phyloP scores from a whole-genome alignment of 2,888 invertebrate species.

The Polyommatus iphigenia region DNA sequence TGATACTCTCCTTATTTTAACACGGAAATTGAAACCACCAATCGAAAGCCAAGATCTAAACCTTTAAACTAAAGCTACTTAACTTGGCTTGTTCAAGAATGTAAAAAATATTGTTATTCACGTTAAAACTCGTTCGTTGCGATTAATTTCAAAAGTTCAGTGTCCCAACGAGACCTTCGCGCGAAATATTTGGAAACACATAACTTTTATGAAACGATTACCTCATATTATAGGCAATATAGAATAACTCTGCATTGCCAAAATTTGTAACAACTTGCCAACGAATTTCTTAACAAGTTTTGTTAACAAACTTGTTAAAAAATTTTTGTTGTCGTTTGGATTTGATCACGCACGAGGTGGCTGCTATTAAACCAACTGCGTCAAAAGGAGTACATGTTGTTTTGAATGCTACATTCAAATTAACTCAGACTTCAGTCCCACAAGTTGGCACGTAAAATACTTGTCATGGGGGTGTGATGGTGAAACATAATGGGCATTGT shows the following conservation, averaged over 20 bases:
- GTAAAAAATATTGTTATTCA: neutral
- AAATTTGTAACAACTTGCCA: neutral
- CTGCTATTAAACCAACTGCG: too few relatives aligned
- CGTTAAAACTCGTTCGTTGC: too few relatives aligned
- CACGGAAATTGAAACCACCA: neutral
- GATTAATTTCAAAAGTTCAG: slow-evolving; percentile 8
- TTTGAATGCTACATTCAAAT: too few relatives aligned
- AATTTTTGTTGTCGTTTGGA: neutral
- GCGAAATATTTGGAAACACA: slow-evolving; percentile 4
- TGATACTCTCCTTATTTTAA: too few relatives aligned
- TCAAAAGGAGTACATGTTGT: too few relatives aligned
- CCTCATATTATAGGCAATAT: neutral
- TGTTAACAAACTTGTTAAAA: neutral
- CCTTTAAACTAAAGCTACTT: neutral
- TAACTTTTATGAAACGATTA: slow-evolving; percentile 1
- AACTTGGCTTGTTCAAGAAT: too few relatives aligned
- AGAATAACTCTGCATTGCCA: neutral
- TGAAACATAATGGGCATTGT: too few relatives aligned
- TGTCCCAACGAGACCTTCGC: slow-evolving; percentile 1
- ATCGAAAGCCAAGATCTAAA: neutral
- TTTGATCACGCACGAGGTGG: neutral
- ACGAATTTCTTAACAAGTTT: neutral
- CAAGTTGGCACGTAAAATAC: too few relatives aligned
- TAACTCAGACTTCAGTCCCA: too few relatives aligned
- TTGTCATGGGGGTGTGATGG: too few relatives aligned